Conservation (phyloP, 2,888 invertebrate species). For the Odontothrips loti region DNA sequence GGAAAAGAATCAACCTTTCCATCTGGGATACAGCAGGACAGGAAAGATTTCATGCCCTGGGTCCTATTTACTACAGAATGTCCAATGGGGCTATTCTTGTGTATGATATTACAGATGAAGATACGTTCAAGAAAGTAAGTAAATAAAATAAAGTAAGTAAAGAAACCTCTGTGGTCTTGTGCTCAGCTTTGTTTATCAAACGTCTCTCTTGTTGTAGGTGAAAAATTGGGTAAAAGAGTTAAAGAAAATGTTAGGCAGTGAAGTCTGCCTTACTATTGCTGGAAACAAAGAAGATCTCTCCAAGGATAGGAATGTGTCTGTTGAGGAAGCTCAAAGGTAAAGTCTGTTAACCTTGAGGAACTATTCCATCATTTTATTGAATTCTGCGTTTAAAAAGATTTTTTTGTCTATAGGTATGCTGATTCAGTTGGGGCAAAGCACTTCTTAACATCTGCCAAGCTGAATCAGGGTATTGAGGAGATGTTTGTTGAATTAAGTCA, state of each 20-base stretch:
- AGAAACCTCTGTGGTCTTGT: not conserved
- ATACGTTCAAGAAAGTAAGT: conserved; percentile 86
- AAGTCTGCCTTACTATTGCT: conserved; percentile 86
- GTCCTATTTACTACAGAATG: conserved; percentile 96
- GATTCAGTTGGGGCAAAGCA: conserved; percentile 87
- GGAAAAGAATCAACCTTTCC: conserved; percentile 81
- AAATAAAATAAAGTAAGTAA: not conserved
- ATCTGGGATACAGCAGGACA: conserved; percentile 99
- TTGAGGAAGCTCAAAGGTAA: conserved; percentile 83
- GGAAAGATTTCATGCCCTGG: conserved; percentile 93
- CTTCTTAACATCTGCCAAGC: conserved; percentile 89
- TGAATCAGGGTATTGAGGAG: conserved; percentile 86
- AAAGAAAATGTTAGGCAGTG: conserved; percentile 89
- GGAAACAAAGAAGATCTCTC: conserved; percentile 97
- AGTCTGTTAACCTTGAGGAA: conserved; percentile 40
- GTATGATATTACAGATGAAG: conserved; percentile 96
- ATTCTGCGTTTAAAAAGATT: not conserved
- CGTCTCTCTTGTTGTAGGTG: conserved; percentile 56
- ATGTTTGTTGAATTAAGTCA: conserved; percentile 79
- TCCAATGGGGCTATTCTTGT: conserved; percentile 97
- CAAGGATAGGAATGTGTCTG: conserved; percentile 77
- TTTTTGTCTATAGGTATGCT: conserved; percentile 66
- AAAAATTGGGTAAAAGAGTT: conserved; percentile 98
- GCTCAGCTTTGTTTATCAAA: conserved; percentile 1
- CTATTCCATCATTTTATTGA: not conserved